Evolutionary conservation across 2,113 vertebrate species (phyloP).

Genomic region (Empidonax traillii): DNA sequence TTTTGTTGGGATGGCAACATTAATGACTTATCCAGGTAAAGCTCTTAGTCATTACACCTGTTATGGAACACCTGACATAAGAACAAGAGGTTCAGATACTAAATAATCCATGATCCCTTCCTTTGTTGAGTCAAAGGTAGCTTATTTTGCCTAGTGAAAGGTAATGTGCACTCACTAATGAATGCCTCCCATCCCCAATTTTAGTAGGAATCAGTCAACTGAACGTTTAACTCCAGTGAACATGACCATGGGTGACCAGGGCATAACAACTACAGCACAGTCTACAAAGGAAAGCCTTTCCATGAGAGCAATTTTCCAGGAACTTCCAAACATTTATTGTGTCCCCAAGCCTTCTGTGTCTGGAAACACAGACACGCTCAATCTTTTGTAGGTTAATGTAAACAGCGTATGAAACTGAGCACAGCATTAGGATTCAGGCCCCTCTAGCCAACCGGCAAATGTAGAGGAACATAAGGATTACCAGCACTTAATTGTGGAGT

Average conservation of each 20-base stretch:
- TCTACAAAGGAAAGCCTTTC: not conserved
- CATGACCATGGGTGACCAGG: not conserved
- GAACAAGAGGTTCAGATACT: not conserved
- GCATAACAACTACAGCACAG: not conserved
- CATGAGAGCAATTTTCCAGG: not conserved
- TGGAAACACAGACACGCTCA: not conserved
- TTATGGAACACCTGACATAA: not conserved
- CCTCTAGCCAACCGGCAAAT: slow-evolving; percentile 37
- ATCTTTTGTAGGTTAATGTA: slow-evolving; percentile 18
- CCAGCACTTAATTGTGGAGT: not conserved
- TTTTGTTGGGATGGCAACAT: not conserved
- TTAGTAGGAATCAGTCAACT: not conserved
- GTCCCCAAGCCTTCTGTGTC: not conserved
- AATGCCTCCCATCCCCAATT: not conserved
- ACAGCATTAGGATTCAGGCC: slow-evolving; percentile 15
- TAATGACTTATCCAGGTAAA: not conserved
- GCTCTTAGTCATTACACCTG: not conserved
- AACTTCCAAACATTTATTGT: not conserved
- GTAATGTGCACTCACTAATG: accelerated
- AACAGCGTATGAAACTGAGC: not conserved
- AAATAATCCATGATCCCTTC: not conserved
- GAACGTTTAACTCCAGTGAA: not conserved
- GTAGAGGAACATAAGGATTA: slow-evolving; percentile 23
- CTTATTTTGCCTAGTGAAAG: not conserved
- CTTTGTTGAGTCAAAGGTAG: not conserved